Evolutionary conservation across 2,888 invertebrate genomes (phyloP), one percentile per base, ranked within the genome.

Genomic region (Villa cingulata): DNA sequence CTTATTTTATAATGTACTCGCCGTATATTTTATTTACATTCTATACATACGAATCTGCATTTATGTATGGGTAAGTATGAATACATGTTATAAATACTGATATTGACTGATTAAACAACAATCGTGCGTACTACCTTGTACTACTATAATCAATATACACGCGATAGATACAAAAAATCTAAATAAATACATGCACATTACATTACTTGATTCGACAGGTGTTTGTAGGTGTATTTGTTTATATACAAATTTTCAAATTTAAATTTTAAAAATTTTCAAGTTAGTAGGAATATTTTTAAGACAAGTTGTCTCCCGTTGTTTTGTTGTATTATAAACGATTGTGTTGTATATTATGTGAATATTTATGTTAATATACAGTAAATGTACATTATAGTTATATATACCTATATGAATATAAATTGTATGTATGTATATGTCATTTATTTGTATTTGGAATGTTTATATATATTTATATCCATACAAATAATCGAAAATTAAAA

Each of bases 231-330:
- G 46, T 46, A 37, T 41, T 42, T 4, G 46, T 46, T 36, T 14
- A 32, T 41, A n/a, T n/a, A n/a, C n/a, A n/a, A n/a, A n/a, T n/a
- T n/a, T n/a, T 37, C 41, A 37, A 41, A 46, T 42, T 46, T 46
- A 42, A 37, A 46, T 42, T 41, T 46, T 46, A 37, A 46, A 46
- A 46, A 46, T 29, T 41, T 37, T 17, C 37, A 16, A 46, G 29
- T 32, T 2, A 32, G 29, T 32, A 32, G 9, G 9, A 32, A 32
- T 12, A 32, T 32, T 14, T 32, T 32, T 32, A 37, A 42, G 46
- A 27, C 46, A 41, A 37, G 27, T 19, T 27, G 27, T 41, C 37
- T 42, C 42, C 37, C 29, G 29, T 32, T 32, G 37, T 37, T 18
- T n/a, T 17, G 5, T 10, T 37, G 3, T 32, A 32, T 32, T 23